Evolutionary conservation across 2,113 vertebrate species (phyloP), one percentile per base, ranked within the genome.

Genomic region (Dasypus novemcinctus): DNA sequence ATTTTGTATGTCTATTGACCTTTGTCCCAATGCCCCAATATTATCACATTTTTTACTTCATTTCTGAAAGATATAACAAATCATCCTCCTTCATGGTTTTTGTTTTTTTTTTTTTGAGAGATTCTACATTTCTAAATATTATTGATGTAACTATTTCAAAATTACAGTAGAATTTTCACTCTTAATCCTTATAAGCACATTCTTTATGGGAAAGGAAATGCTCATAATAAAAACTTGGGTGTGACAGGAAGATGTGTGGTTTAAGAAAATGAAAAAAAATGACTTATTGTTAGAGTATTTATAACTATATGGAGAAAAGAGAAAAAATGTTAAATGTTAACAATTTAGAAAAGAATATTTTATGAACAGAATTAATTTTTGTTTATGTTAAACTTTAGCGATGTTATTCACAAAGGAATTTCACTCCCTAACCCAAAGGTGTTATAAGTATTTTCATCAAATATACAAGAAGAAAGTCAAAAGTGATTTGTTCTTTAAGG

Each of bases 401-500:
- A 92, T 96, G 11, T 75, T 54, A 68, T 41, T 85, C 79, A 69
- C 66, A 0, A 46, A 89, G 92, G 29, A 81, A 75, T 80, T 6
- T 84, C 29, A 95, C 25, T 81, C 41, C 75, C 41, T 43, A 86
- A 68, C 27, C 46, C 20, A 20, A 33, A 75, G 64, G 29, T 79
- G 18, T 92, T 80, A 54, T 85, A 41, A 79, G 72, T 89, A 85
- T 81, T 91, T 38, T 95, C 59, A 75, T 91, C 75, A 88, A 89
- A 84, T 89, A 89, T 25, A 38, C 31, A 92, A 92, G 54, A 15
- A 54, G 14, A 17, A 94, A 61, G 66, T 89, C 46, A 84, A 91
- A 95, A 89, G 46, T 43, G 20, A 80, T 94, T 94, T 93, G 8
- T 33, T 23, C 87, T 71, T 87, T 80, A 92, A 91, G 69, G 74